These are phyloP conservation scores for Melanotaenia duboulayi DNA, from an alignment of 2,113 vertebrate species.

Conservation along the genomic window DNA sequence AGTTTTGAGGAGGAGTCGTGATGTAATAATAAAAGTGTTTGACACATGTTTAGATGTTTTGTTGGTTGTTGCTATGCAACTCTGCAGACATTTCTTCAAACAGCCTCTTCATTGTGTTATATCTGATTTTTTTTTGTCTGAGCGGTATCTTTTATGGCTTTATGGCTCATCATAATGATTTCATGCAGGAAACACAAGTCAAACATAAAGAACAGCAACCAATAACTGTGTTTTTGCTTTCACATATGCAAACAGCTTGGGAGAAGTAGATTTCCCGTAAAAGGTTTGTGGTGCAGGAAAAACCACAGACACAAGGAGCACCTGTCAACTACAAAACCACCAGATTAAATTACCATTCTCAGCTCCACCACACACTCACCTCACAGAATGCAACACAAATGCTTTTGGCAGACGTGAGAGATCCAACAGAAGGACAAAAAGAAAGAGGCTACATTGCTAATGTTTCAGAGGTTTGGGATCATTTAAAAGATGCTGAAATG, in stretches of 20 bases:
- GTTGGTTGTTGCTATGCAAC: constrained; percentile 35
- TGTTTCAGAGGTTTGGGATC: constrained; percentile 33
- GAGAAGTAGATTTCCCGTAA: constrained; percentile 12
- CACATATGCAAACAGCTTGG: constrained; percentile 8
- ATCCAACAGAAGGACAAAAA: background rate
- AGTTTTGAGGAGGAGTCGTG: constrained; percentile 20
- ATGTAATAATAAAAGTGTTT: constrained; percentile 27
- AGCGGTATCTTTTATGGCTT: background rate
- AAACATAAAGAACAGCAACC: constrained; percentile 10
- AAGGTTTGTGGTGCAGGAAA: constrained; percentile 56
- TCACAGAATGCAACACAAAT: constrained; percentile 1
- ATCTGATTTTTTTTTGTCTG: constrained; percentile 21
- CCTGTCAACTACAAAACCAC: constrained; percentile 32
- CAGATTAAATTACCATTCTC: constrained; percentile 24
- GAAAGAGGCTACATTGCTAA: background rate
- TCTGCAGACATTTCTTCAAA: constrained; percentile 3
- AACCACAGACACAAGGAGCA: constrained; percentile 27
- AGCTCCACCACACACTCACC: constrained; percentile 2
- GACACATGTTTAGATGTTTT: constrained; percentile 29
- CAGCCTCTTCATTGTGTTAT: background rate
- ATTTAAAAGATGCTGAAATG: constrained; percentile 36
- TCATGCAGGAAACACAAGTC: background rate
- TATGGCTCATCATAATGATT: background rate
- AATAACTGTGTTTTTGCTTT: constrained; percentile 12
- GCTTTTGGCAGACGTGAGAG: constrained; percentile 6